Percentiles rank a stretch among this genome's conserved stretches.
phyloP scores from a whole-genome alignment of 2,113 vertebrate species.

The Halichoeres trimaculatus region DNA sequence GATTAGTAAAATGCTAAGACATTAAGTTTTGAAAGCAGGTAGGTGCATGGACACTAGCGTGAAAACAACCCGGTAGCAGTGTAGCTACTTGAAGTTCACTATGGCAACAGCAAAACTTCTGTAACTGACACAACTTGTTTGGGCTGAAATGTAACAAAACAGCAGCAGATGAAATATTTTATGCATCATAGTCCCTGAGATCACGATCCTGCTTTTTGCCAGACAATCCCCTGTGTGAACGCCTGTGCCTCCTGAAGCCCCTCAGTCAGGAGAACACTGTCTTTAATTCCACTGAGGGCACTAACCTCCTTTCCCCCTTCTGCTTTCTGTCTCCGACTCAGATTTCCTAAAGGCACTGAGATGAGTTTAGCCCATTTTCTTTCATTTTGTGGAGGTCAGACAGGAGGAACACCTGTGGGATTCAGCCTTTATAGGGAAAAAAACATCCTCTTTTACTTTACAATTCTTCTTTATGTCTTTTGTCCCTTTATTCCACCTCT shows the following conservation, averaged over 20 bases:
- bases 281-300: conserved; percentile 46
- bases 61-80: background rate
- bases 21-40: too few relatives aligned
- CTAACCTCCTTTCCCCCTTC: conserved; percentile 44
- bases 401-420: conserved; percentile 58
- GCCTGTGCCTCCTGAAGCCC: conserved; percentile 17
- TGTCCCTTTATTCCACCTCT: conserved; percentile 9
- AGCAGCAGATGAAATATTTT: conserved; percentile 25
- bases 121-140: conserved; percentile 1
- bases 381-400: conserved; percentile 64
- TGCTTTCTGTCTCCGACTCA: conserved; percentile 43
- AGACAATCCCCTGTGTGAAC: conserved; percentile 41
- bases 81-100: conserved; percentile 2
- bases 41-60: conserved; percentile 7
- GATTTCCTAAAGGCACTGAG: conserved; percentile 45
- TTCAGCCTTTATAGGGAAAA: conserved; percentile 37
- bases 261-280: conserved; percentile 30
- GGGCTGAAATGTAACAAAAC: conserved; percentile 16
- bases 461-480: conserved; percentile 42
- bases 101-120: conserved; percentile 13
- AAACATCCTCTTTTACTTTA: conserved; percentile 16
- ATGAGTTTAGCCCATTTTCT: conserved; percentile 63
- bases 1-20: too few relatives aligned
- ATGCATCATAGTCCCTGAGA: conserved; percentile 39
- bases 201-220: conserved; percentile 22